A percentile compares a stretch with the other conserved stretches of the same genome.
Evolutionary conservation across 2,113 vertebrate species (phyloP).

Genomic region (Esox niger): DNA sequence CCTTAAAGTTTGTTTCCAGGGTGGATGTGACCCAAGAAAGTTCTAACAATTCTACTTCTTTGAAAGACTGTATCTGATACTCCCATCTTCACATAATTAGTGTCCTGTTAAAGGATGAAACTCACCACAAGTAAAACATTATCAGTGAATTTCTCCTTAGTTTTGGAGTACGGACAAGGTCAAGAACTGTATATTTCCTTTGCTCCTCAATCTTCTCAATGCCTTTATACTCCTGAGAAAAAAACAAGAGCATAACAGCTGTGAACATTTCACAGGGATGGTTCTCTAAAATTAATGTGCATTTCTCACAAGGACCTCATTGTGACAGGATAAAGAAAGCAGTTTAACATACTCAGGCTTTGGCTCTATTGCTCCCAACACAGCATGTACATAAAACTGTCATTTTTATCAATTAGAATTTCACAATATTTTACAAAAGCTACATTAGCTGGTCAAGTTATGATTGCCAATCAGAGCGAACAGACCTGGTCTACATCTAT

Average conservation of each 20-base stretch:
- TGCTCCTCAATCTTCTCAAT: constrained; percentile 15
- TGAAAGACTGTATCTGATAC: background rate
- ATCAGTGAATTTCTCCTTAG: constrained; percentile 66
- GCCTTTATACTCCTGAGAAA: constrained; percentile 40
- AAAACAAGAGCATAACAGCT: too few relatives aligned
- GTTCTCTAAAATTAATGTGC: too few relatives aligned
- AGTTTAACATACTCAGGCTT: background rate
- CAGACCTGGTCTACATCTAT: constrained; percentile 35
- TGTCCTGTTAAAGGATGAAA: constrained; percentile 6
- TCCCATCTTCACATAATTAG: background rate
- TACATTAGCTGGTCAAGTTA: too few relatives aligned
- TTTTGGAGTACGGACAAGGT: constrained; percentile 61
- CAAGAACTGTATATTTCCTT: constrained; percentile 49
- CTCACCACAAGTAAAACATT: constrained; percentile 69
- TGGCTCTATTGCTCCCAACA: background rate
- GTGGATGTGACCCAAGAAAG: background rate
- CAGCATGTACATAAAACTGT: background rate
- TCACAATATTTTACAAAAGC: too few relatives aligned
- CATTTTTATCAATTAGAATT: background rate
- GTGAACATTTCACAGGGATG: too few relatives aligned
- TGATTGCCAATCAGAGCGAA: background rate
- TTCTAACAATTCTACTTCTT: background rate
- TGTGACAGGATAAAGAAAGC: too few relatives aligned
- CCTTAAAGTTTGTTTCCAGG: background rate
- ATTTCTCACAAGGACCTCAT: too few relatives aligned